Base-by-base conservation (phyloP, 2,113 vertebrate species). In the Poeciliopsis retropinna region DNA sequence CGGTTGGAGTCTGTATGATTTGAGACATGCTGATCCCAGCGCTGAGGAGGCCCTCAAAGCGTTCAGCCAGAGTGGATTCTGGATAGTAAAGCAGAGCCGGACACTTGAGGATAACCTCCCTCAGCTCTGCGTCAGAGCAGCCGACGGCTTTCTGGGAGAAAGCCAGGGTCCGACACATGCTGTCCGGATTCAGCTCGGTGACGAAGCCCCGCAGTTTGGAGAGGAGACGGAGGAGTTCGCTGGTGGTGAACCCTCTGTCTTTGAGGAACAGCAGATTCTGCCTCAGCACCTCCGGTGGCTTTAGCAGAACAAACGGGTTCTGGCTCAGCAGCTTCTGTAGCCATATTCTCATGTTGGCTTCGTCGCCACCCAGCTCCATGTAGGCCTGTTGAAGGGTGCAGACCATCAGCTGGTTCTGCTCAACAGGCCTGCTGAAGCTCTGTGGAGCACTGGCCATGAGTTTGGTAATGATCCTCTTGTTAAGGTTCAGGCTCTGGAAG, bases 321-420 rank as follows among this genome's bases (percentile, higher is more conserved):
- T 98, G 97, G 89, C 94, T 97, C 82, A 99, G 84, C 68, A 98
- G 87, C 84, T 99, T 99, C 70, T 97, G 94, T 63, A 99, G 93
- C 97, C 98, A 99, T 66, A 94, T 90, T 85, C 94, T 97, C 94
- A 96, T 94, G 79, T 96, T 98, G 70, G 91, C 90, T 25, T 95
- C 89, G 1, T 94, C 94, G 22, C 97, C 97, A 0, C 97, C 97
- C 25, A 98, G 91, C 60, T 90, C 90, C 80, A 89, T 90, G 60
- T 97, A 99, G 73, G 81, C 94, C 27, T 89, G 93, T 71, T 95
- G 95, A 41, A 99, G 92, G 12, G 92, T 90, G 75, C 84, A 62
- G 64, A 97, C 94, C 85, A 96, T 78, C 0, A 88, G 68, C 83
- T 94, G 87, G 76, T 97, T 98, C 81, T 95, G 93, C 80, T 95